phyloP scores from a whole-genome alignment of 2,888 invertebrate genomes.

The Neria commutata region DNA sequence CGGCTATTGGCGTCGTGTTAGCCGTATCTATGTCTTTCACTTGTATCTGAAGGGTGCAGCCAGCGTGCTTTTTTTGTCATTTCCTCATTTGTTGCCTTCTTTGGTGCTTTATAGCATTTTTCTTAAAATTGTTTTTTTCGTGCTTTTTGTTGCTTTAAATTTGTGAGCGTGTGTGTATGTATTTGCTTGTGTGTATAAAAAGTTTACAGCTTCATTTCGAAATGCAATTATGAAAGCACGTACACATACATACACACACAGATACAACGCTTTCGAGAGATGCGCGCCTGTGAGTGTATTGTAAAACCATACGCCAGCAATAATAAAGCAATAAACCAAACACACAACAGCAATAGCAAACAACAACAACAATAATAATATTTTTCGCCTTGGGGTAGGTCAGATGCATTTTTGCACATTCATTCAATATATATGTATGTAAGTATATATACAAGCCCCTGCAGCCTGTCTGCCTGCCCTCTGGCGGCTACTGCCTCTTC shows the following conservation, averaged over 20 bases:
- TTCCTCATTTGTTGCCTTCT: constrained; percentile 42
- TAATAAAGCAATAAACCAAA: constrained; percentile 31
- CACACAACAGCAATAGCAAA: constrained; percentile 21
- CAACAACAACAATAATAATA: constrained; percentile 45
- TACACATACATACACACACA: constrained; percentile 19
- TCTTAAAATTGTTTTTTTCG: neutral
- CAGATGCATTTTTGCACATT: constrained; percentile 39
- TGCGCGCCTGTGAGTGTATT: no score
- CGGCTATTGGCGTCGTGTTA: no score
- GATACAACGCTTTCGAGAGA: constrained; percentile 21
- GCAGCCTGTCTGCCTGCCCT: no score
- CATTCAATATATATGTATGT: neutral
- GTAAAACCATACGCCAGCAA: no score
- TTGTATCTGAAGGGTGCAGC: neutral
- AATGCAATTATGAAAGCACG: constrained; percentile 35
- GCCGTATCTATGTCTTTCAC: no score
- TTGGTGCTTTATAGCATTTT: neutral
- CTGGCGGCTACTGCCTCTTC: no score
- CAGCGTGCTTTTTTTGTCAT: constrained; percentile 30
- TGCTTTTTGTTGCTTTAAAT: constrained; percentile 34
- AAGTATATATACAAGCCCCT: no score
- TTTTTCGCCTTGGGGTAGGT: constrained; percentile 56
- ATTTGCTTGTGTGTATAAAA: constrained; percentile 31
- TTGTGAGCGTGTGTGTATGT: constrained; percentile 23
- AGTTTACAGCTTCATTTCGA: constrained; percentile 44